These are phyloP conservation scores for Gobiocypris rarus DNA, from an alignment of 2,113 vertebrate genomes.

Conservation along the genomic window DNA sequence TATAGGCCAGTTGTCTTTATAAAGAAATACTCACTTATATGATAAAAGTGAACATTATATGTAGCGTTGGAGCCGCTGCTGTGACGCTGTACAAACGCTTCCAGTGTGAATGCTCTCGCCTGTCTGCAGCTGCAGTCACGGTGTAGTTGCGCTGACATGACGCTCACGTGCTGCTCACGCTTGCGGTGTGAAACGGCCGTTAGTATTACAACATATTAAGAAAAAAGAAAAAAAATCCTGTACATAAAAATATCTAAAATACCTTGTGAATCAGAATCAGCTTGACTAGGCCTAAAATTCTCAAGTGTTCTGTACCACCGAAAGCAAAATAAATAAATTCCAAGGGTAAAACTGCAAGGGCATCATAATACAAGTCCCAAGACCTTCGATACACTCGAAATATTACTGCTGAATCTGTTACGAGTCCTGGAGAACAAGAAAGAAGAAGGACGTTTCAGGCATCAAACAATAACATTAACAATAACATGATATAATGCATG, in stretches of 20 bases:
- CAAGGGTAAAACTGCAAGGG: constrained; percentile 45
- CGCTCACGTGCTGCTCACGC: too few species aligned
- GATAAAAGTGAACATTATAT: too few species aligned
- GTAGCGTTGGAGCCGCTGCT: too few species aligned
- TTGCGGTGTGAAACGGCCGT: too few species aligned
- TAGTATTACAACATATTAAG: background rate
- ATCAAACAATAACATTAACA: background rate
- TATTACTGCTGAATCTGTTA: constrained; percentile 27
- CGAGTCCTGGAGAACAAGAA: constrained; percentile 31
- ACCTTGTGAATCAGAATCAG: constrained; percentile 54
- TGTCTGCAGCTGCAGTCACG: too few species aligned
- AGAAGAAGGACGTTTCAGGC: background rate
- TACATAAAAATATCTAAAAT: background rate
- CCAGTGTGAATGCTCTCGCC: too few species aligned
- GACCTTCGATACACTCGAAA: constrained; percentile 37
- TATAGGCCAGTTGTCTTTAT: too few species aligned
- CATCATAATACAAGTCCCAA: constrained; percentile 49
- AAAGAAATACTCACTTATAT: too few species aligned
- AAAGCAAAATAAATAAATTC: constrained; percentile 26
- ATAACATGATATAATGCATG: background rate
- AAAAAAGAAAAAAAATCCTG: background rate
- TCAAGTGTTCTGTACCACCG: constrained; percentile 11
- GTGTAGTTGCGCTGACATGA: too few species aligned
- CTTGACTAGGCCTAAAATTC: constrained; percentile 14
- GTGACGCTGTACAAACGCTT: too few species aligned